Evolutionary conservation across 1,140 invertebrate species (phyloP).

Genomic region (Thalassaphorura encarpata): DNA sequence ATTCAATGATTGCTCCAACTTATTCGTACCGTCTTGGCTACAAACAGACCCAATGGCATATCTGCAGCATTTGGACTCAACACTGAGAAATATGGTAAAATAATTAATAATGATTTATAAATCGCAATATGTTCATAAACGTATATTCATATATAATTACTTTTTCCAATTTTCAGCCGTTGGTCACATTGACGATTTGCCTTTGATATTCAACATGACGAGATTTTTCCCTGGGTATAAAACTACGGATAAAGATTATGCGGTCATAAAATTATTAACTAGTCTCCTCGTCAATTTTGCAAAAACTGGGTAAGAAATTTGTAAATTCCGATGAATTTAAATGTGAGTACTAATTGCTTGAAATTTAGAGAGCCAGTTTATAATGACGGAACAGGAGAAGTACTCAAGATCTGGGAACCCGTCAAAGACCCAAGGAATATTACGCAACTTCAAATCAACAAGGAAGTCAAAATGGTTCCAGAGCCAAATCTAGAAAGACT

Average conservation of each 20-base stretch:
- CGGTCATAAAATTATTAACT: background rate
- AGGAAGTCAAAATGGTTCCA: conserved; percentile 17
- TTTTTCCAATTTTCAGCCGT: too few relatives aligned
- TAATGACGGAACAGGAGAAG: conserved; percentile 13
- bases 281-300: conserved; percentile 24
- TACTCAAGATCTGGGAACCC: conserved; percentile 15
- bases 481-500: conserved; percentile 16
- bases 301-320: conserved; percentile 7
- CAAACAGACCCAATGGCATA: background rate
- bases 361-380: conserved; percentile 17
- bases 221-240: background rate
- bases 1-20: background rate
- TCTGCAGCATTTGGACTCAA: background rate
- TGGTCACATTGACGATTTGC: background rate
- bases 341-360: background rate
- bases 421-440: conserved; percentile 12
- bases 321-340: background rate
- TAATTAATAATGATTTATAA: too few relatives aligned
- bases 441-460: conserved; percentile 14
- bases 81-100: background rate
- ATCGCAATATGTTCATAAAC: too few relatives aligned
- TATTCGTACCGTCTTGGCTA: background rate
- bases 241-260: background rate
- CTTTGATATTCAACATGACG: background rate
- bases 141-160: too few relatives aligned